These are phyloP conservation scores for Tachuris rubrigastra DNA, from an alignment of 2,113 vertebrate genomes.

Conservation along the genomic window DNA sequence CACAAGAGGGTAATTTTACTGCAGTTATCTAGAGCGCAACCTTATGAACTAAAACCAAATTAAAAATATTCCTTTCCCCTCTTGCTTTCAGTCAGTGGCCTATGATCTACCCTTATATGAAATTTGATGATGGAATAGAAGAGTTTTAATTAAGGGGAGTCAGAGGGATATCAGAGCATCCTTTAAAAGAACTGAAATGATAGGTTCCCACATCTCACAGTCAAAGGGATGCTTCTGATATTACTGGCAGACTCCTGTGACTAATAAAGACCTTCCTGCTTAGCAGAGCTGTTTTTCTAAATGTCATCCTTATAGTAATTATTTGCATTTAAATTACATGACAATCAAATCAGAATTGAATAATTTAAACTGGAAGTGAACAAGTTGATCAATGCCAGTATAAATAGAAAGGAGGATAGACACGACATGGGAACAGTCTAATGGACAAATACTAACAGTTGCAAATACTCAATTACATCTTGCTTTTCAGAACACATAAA, in stretches of 20 bases:
- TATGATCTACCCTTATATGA: background rate
- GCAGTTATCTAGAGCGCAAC: background rate
- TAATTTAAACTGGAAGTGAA: constrained; percentile 83
- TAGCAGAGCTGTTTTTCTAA: constrained; percentile 72
- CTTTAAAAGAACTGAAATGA: constrained; percentile 4
- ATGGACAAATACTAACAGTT: constrained; percentile 47
- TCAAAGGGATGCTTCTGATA: constrained; percentile 2
- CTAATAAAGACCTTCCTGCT: constrained; percentile 70
- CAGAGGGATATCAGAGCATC: background rate
- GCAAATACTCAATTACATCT: background rate
- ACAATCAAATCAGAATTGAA: constrained; percentile 85
- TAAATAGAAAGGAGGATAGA: constrained; percentile 76
- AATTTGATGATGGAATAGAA: background rate
- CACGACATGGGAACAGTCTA: constrained; percentile 43
- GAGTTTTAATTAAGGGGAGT: background rate
- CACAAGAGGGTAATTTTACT: background rate
- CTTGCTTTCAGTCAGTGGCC: background rate
- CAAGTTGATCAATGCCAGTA: constrained; percentile 81
- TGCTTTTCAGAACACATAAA: constrained; percentile 25
- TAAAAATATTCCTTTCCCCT: background rate
- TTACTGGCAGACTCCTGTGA: constrained; percentile 61
- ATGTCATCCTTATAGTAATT: constrained; percentile 82
- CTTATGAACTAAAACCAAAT: background rate
- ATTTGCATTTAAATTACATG: constrained; percentile 84
- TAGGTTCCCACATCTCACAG: background rate